phyloP scores from a whole-genome alignment of 2,113 vertebrate genomes.

The Muntiacus reevesi region DNA sequence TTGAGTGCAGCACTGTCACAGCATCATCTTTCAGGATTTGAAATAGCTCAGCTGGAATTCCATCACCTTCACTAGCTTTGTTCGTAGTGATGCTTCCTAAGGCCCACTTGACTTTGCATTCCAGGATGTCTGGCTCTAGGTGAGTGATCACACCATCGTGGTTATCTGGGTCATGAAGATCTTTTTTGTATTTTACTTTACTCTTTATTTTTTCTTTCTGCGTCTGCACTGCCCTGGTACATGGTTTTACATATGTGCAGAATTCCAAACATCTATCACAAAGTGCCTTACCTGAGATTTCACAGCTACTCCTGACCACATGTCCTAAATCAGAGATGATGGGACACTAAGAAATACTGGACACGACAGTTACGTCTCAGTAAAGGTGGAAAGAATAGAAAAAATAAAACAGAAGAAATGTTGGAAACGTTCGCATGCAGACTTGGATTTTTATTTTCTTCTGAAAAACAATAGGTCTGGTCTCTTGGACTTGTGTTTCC shows the following conservation, averaged over 20 bases:
- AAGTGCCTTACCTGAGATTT: not conserved
- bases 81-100: not conserved
- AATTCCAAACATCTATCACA: not conserved
- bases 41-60: not conserved
- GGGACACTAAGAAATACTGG: not conserved
- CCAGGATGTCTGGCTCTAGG: not conserved
- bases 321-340: not conserved
- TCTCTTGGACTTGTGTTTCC: not conserved
- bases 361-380: not conserved
- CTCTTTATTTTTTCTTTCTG: not conserved
- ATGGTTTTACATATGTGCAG: not conserved
- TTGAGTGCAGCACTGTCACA: not conserved
- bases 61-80: not conserved
- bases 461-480: not conserved
- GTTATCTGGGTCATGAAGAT: not conserved
- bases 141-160: not conserved
- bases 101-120: not conserved
- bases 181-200: not conserved
- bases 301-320: not conserved
- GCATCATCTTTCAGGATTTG: not conserved
- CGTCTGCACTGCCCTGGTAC: not conserved
- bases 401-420: not conserved
- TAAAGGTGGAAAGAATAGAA: not conserved
- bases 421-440: not conserved
- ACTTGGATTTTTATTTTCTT: not conserved